Evolutionary conservation across 2,113 vertebrate genomes (phyloP).

Genomic region (Mustela nigripes): DNA sequence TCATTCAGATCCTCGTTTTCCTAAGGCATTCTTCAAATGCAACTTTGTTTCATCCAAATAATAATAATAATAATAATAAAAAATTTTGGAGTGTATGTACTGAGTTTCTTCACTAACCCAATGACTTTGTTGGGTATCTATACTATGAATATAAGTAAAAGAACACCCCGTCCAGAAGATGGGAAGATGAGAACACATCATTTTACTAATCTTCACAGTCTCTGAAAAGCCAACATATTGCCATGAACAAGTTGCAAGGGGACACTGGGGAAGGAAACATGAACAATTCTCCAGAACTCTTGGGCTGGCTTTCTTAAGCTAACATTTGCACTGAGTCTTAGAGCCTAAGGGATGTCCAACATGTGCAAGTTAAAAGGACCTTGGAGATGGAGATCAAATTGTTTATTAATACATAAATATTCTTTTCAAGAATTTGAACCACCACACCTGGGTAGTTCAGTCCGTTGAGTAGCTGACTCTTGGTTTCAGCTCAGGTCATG

Average conservation of each 20-base stretch:
- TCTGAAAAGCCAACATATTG: background rate
- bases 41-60: background rate
- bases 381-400: background rate
- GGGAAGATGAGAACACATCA: background rate
- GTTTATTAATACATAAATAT: background rate
- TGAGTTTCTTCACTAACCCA: background rate
- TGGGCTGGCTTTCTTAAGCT: background rate
- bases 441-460: background rate
- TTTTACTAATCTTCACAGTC: background rate
- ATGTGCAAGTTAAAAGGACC: background rate
- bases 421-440: background rate
- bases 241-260: background rate
- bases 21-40: background rate
- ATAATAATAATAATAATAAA: background rate
- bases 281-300: background rate
- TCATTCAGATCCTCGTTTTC: background rate
- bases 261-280: accelerated
- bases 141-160: background rate
- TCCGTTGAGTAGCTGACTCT: background rate
- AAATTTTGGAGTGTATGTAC: background rate
- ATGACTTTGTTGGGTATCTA: background rate
- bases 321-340: background rate
- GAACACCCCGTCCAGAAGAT: accelerated
- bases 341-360: background rate
- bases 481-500: background rate